Conservation (phyloP, 2,113 vertebrate genomes). For the Struthio camelus region DNA sequence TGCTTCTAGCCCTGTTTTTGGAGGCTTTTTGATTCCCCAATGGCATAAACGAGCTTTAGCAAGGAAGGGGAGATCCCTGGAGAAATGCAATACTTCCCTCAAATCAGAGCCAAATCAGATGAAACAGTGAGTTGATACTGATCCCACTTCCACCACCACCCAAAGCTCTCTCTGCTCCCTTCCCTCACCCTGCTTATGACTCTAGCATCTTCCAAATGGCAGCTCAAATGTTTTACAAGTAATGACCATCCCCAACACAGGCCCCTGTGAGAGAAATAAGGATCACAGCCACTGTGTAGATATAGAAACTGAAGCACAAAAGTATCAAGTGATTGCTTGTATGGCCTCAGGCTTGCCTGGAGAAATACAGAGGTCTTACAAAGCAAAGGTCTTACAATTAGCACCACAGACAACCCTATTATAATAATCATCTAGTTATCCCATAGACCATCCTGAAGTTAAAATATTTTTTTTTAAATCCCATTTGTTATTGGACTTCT, state of each 20-base stretch:
- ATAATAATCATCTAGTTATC: background rate
- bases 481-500: background rate
- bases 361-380: background rate
- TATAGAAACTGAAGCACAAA: background rate
- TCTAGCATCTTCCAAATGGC: background rate
- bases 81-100: background rate
- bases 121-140: background rate
- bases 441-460: background rate
- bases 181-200: background rate
- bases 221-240: background rate
- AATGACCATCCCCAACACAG: background rate
- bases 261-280: background rate
- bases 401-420: background rate
- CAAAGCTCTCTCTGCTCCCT: background rate
- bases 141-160: background rate
- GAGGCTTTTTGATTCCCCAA: background rate
- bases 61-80: background rate
- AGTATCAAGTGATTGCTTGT: background rate
- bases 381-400: background rate
- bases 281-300: background rate
- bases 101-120: background rate
- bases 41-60: accelerated
- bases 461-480: background rate
- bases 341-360: background rate
- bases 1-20: background rate